Evolutionary conservation across 1,140 invertebrate species (phyloP).

Genomic region (Conopomorpha cramerella): DNA sequence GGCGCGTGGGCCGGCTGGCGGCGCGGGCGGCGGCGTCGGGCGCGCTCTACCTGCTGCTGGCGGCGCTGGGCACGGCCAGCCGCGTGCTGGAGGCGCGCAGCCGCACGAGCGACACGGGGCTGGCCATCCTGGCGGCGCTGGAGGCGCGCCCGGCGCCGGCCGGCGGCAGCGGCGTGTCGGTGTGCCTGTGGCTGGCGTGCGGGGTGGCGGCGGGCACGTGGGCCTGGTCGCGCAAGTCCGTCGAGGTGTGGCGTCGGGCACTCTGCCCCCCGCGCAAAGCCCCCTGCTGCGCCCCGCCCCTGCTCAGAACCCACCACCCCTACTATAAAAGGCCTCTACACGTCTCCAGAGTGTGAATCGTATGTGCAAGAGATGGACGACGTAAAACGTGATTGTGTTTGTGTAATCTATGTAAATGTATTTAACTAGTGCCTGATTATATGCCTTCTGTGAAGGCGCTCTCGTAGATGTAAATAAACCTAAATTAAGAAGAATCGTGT

Average conservation of each 20-base stretch:
- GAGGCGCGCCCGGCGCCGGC: conserved; percentile 38
- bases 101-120: conserved; percentile 51
- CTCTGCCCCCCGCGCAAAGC: conserved; percentile 46
- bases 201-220: conserved; percentile 86
- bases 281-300: conserved; percentile 31
- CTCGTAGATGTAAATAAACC: conserved; percentile 36
- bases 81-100: conserved; percentile 65
- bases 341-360: conserved; percentile 51
- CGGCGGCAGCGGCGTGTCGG: conserved; percentile 57
- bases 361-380: no score
- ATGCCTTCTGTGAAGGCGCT: conserved; percentile 58
- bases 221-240: conserved; percentile 91
- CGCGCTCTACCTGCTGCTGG: conserved; percentile 74
- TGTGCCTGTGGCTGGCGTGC: conserved; percentile 78
- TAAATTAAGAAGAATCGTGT: no score
- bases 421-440: conserved; percentile 13
- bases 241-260: conserved; percentile 72
- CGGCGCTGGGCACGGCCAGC: conserved; percentile 64
- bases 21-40: conserved; percentile 82
- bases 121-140: conserved; percentile 57
- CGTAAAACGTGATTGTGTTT: not conserved
- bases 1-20: conserved; percentile 86
- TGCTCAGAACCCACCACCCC: conserved; percentile 35
- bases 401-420: conserved; percentile 6
- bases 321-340: conserved; percentile 46